phyloP scores from a whole-genome alignment of 64 coral and sea anemone species.

The Pachyseris speciosa region DNA sequence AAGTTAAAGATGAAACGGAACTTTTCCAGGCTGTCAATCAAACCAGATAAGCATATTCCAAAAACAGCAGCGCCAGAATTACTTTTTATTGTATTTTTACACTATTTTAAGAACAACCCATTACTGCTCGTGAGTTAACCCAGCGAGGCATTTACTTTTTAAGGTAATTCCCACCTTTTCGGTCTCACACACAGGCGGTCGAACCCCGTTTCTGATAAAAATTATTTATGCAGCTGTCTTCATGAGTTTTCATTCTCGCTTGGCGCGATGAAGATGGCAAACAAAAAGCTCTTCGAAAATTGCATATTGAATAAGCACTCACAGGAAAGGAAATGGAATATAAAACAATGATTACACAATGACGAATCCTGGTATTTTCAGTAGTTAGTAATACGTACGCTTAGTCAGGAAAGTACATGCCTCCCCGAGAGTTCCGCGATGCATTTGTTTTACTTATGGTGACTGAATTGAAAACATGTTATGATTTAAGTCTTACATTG shows the following conservation, averaged over 20 bases:
- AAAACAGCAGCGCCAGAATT: background rate
- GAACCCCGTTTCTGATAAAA: background rate
- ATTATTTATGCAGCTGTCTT: background rate
- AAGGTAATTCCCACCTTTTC: background rate
- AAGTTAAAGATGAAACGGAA: background rate
- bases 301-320: background rate
- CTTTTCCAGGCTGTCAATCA: background rate
- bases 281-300: background rate
- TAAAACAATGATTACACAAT: background rate
- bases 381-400: too few species aligned
- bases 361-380: background rate
- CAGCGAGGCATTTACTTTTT: background rate
- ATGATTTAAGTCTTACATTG: too few species aligned
- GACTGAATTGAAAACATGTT: too few species aligned
- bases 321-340: background rate
- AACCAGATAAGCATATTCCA: background rate
- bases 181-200: background rate
- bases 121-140: background rate
- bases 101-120: background rate
- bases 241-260: background rate
- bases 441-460: too few species aligned
- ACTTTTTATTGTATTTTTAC: background rate
- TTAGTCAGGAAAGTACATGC: too few species aligned
- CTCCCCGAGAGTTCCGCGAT: too few species aligned
- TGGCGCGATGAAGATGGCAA: background rate